Evolutionary conservation across 2,113 vertebrate genomes (phyloP).

Genomic region (Theristicus caerulescens): DNA sequence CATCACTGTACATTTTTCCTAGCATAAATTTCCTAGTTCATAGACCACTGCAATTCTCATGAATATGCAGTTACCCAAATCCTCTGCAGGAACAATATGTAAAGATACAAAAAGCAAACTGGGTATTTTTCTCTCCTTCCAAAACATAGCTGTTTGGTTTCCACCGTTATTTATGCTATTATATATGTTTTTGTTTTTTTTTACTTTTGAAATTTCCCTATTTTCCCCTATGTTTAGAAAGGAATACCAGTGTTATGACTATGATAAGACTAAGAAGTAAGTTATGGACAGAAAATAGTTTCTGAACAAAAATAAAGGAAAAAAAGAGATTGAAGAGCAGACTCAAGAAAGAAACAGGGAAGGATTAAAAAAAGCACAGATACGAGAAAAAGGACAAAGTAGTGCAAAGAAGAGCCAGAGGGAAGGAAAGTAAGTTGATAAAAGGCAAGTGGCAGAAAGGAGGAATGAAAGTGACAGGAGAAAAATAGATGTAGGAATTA

Average conservation of each 20-base stretch:
- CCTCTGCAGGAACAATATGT: not conserved
- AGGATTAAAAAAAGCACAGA: not conserved
- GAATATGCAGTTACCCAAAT: not conserved
- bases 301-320: not conserved
- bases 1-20: not conserved
- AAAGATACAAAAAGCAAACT: not conserved
- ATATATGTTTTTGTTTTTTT: not conserved
- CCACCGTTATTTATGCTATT: not conserved
- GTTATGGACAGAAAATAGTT: not conserved
- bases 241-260: not conserved
- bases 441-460: not conserved
- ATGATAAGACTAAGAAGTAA: not conserved
- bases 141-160: not conserved
- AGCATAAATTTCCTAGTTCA: not conserved
- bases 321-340: not conserved
- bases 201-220: not conserved
- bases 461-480: slow-evolving; percentile 4
- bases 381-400: not conserved
- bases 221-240: not conserved
- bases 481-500: not conserved
- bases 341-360: not conserved
- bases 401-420: not conserved
- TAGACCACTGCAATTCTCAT: not conserved
- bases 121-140: not conserved
- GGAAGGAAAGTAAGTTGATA: not conserved